Evolutionary conservation across 2,797 vertebrate species (phyloP), one percentile per base, ranked within the genome.

Genomic region (Podargus strigoides): DNA sequence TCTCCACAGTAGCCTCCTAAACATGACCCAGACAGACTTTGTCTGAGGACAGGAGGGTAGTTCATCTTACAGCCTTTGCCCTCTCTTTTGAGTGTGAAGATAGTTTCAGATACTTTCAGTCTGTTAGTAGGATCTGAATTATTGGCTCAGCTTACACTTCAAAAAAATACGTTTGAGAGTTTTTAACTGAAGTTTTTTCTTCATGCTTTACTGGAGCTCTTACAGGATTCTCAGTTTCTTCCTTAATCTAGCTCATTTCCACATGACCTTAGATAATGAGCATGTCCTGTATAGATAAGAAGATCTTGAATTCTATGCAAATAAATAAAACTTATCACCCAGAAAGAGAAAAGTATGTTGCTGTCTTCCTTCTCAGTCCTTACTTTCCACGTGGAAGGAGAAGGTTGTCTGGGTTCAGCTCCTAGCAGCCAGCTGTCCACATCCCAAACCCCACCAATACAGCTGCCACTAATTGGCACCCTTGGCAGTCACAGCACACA

Each of bases 381-480:
- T 41, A 21, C 5, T 44, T 39, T 84, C 55, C 58, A 22, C 0
- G 17, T 59, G 76, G 85, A 86, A 91, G 70, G 52, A 66, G 55
- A 62, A 50, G 9, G 56, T 5, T 87, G 85, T 41, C 30, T 62
- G 85, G 15, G 66, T 41, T 24, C 58, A 70, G 74, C 34, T 89
- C 82, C 85, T 50, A 81, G 82, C 62, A 55, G 86, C 86, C 95
- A 93, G 89, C 94, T 95, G 93, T 50, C 91, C 52, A 8, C 70
- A 50, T 18, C 83, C 32, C 87, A 47, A 62, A 8, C 6, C 3
- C 63, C 85, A 92, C 17, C 91, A 27, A 69, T 9, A 10, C 93
- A 93, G 94, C 94, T 95, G 94, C 95, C 18, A 32, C 87, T 96
- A 91, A 94, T 91, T 82, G 95, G 89, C 85, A 87, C 75, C 87